Base-by-base conservation (phyloP, 2,797 vertebrate genomes). In the Toxotes lorentzi region DNA sequence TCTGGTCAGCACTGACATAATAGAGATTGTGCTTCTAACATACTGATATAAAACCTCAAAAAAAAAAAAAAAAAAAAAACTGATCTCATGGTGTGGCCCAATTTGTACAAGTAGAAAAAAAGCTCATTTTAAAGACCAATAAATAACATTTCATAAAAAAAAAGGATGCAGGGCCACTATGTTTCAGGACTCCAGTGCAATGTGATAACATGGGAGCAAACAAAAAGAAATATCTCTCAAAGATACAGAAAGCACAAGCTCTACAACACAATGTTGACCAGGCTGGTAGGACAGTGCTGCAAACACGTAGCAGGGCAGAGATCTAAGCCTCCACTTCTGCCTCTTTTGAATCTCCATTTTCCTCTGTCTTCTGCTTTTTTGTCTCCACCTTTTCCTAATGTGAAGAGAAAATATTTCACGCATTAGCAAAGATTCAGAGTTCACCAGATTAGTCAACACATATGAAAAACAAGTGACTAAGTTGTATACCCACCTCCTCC, bases 281-380 rank as follows among this genome's bases (percentile, higher is more conserved):
- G 89, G 92, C 93, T 75, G 88, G 86, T 87, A 92, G 91, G 94
- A 94, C 93, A 90, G 92, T 88, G 93, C 94, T 87, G 94, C 92
- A 76, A 88, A 93, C 78, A 81, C 66, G 81, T 60, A 73, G 90
- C 84, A 82, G 83, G 76, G 79, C 62, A 68, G 69, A 73, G 64
- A 73, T 73, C 78, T 95, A 96, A 76, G 96, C 96, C 88, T 95
- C 84, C 81, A 95, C 96, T 90, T 96, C 91, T 61, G 94, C 94
- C 89, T 96, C 94, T 95, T 95, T 96, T 63, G 95, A 95, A 59
- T 95, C 95, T 66, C 95, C 95, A 60, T 96, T 96, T 87, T 96
- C 95, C 89, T 96, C 96, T 19, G 93, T 97, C 93, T 96, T 96
- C 93, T 96, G 96, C 91, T 96, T 97, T 94, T 96, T 96, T 87